Percentiles rank a stretch among this genome's conserved stretches.
phyloP scores from a whole-genome alignment of 2,888 invertebrate species.

The Diplolepis rosae region DNA sequence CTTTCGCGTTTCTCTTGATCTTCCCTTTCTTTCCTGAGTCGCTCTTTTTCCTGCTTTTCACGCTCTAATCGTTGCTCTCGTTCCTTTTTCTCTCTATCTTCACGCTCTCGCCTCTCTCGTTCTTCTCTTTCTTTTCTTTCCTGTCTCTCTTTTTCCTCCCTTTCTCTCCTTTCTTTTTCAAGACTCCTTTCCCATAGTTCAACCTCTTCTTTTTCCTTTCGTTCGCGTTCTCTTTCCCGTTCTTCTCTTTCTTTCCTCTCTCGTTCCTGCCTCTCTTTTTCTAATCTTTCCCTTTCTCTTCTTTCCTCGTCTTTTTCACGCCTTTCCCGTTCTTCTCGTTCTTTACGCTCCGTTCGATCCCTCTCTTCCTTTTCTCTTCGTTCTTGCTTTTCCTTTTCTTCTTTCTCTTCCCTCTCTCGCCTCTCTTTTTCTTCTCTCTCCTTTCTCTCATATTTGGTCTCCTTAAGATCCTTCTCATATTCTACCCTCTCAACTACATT shows the following conservation, averaged over 20 bases:
- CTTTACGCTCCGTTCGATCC: slow-evolving; percentile 63
- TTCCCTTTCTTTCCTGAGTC: slow-evolving; percentile 70
- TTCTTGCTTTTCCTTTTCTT: slow-evolving; percentile 60
- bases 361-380: slow-evolving; percentile 59
- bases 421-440: slow-evolving; percentile 61
- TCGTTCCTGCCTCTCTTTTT: slow-evolving; percentile 69
- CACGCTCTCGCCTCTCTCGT: slow-evolving; percentile 57
- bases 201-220: slow-evolving; percentile 61
- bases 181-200: slow-evolving; percentile 54
- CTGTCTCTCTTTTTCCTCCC: slow-evolving; percentile 58
- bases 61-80: slow-evolving; percentile 61
- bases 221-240: slow-evolving; percentile 62
- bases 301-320: slow-evolving; percentile 56
- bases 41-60: slow-evolving; percentile 64
- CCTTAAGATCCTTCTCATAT: slow-evolving; percentile 63
- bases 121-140: slow-evolving; percentile 62
- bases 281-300: slow-evolving; percentile 62
- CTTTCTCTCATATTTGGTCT: slow-evolving; percentile 60
- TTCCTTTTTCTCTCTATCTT: slow-evolving; percentile 62
- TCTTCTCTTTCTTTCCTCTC: slow-evolving; percentile 64
- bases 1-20: slow-evolving; percentile 64
- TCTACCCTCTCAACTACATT: slow-evolving; percentile 54
- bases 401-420: slow-evolving; percentile 54
- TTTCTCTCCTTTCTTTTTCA: slow-evolving; percentile 51
- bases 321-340: slow-evolving; percentile 54